These are phyloP conservation scores for Oncorhynchus kisutch DNA, from an alignment of 2,113 vertebrate species.

Conservation along the genomic window DNA sequence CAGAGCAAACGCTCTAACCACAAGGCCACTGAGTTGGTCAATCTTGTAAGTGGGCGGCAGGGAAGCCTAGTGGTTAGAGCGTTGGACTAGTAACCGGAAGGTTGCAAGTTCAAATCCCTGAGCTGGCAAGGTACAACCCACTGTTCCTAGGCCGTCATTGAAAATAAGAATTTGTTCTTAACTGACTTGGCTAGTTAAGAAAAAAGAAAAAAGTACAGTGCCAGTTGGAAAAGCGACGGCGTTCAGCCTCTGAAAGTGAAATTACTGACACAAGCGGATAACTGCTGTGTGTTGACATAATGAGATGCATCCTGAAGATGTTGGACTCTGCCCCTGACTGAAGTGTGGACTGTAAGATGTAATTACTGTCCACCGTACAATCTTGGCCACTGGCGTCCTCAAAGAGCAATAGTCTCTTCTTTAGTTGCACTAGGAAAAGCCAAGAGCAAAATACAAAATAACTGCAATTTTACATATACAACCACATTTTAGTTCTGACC, in stretches of 20 bases:
- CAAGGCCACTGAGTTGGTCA: no score
- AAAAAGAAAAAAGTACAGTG: no score
- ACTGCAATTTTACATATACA: neutral
- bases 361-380: neutral
- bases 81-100: no score
- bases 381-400: neutral
- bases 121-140: no score
- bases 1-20: no score
- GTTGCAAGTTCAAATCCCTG: no score
- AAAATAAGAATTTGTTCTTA: no score
- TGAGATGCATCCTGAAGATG: neutral
- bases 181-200: no score
- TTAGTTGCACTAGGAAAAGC: neutral
- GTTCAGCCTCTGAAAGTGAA: neutral
- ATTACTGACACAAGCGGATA: slow-evolving; percentile 24
- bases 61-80: no score
- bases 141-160: no score
- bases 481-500: neutral
- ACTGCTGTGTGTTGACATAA: neutral
- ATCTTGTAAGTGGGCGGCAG: no score
- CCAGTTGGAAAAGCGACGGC: neutral
- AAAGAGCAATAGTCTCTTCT: neutral
- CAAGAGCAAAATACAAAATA: neutral
- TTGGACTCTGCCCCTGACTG: neutral
- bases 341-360: neutral